Evolutionary conservation across 2,888 invertebrate genomes (phyloP), one percentile per base, ranked within the genome.

Genomic region (Eupithecia abbreviata): DNA sequence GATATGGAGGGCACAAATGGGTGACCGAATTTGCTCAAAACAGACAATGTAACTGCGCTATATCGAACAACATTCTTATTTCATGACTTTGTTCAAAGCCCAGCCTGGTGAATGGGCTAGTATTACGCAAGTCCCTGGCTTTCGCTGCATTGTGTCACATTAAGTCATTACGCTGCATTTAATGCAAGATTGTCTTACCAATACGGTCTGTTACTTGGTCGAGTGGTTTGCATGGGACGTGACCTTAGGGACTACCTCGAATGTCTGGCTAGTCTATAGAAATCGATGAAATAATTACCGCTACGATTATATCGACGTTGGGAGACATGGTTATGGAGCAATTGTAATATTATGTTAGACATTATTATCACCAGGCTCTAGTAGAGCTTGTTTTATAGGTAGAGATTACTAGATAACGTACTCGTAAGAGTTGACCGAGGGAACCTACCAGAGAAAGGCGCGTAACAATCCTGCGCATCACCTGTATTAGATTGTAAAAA

Each of bases 81-180:
- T 62, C 30, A 30, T 30, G 62, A 18, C 58, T 18, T 18, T 9
- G 18, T 43, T n/a, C 72, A 72, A 71, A 65, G 76, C 55, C 66
- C 69, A 73, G 71, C 70, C 69, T n/a, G 18, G 76, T 55, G 71
- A 76, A 73, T 67, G 76, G 73, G 43, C 66, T 55, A 58, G 30
- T 70, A 51, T 76, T 73, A 76, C 73, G 76, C 55, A 76, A 76
- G 67, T 10, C 58, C 71, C 42, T 30, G 55, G 71, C 74, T 75
- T 75, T 74, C 77, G 70, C 68, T 76, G 70, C 73, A 73, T 73
- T 76, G 73, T 76, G 73, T 67, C 73, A 76, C 67, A 68, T 68
- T 45, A 68, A 68, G 67, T 68, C 15, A 10, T 68, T 68, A 68
- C 67, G 67, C 12, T 62, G 62, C 62, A 62, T 58, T 58, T 58